These are phyloP conservation scores for Ceraclea dissimilis DNA, from an alignment of 2,888 invertebrate genomes.

Conservation along the genomic window DNA sequence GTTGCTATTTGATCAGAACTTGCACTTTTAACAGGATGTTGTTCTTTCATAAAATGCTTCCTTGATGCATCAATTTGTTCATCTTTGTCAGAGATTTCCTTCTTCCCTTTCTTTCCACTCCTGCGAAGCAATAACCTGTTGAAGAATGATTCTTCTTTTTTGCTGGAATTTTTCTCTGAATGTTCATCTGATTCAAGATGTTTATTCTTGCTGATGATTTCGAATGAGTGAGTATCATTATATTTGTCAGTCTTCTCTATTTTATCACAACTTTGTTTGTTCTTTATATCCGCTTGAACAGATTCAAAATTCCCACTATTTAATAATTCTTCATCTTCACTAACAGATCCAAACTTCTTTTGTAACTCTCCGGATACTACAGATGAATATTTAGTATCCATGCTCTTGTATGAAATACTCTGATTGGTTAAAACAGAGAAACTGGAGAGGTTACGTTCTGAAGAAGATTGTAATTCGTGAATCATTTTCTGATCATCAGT, in stretches of 20 bases:
- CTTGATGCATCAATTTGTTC: conserved; percentile 28
- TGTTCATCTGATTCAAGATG: conserved; percentile 30
- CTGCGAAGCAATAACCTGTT: conserved; percentile 60
- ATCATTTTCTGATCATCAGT: conserved; percentile 36
- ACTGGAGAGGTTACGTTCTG: conserved; percentile 32
- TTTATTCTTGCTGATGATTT: conserved; percentile 23
- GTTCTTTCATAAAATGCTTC: conserved; percentile 12
- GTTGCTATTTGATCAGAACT: conserved; percentile 13
- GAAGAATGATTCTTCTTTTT: conserved; percentile 56
- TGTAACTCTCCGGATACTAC: conserved; percentile 20
- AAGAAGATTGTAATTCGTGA: conserved; percentile 37
- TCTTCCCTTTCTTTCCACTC: conserved; percentile 63
- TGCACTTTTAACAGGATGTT: conserved; percentile 11
- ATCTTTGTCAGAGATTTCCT: conserved; percentile 42
- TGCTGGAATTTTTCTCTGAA: conserved; percentile 34
- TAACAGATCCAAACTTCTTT: conserved; percentile 25
- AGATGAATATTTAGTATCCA: conserved; percentile 20
- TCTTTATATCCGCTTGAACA: conserved; percentile 30
- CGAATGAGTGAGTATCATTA: conserved; percentile 10
- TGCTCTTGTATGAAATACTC: conserved; percentile 7
- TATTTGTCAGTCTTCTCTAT: conserved; percentile 9
- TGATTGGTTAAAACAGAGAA: conserved; percentile 10
- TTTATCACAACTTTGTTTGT: conserved; percentile 18
- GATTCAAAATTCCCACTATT: conserved; percentile 32
- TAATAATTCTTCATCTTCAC: conserved; percentile 26